Base-by-base conservation (phyloP, 2,113 vertebrate species). In the Crotalus tigris region DNA sequence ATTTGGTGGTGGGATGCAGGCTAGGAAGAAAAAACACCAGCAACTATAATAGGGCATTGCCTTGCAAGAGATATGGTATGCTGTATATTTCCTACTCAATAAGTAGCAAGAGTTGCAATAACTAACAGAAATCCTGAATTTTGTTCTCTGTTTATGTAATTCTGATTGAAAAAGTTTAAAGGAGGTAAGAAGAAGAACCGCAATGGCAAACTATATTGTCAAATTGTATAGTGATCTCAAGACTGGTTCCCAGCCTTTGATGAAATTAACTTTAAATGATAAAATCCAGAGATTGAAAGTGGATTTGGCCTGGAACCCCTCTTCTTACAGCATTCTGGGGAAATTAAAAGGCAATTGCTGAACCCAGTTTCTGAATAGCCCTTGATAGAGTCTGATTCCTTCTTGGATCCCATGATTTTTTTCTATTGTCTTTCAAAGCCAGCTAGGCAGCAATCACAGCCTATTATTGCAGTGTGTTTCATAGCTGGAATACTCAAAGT, bases 191-290 rank as follows among this genome's bases (percentile, higher is more conserved):
- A 64, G 51, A 81, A 33, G 15, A 15, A 39, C 54, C 92, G 85
- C 10, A 93, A 57, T 93, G 94, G 92, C 91, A 88, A 95, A 91
- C 51, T 93, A 85, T 94, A 94, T 94, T 95, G 96, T 94, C 92
- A 96, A 91, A 91, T 87, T 33, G n/a, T 75, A n/a, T 94, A 95
- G 87, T 0, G 21, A 53, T 81, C 91, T 94, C 53, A 44, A 94
- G 91, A 95, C 92, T 93, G 33, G 69, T 29, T 81, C 89, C 54
- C 53, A 91, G 91, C 92, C 58, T 95, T 89, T 61, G 88, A 69
- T 91, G 93, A 90, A 90, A 88, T 93, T 96, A 95, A 93, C 39
- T 24, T 58, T 58, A 44, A 54, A 46, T 11, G 26, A 54, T 54
- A 53, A 39, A 23, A 91, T n/a, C 58, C 58, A 46, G 44, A 69